Evolutionary conservation across 2,888 invertebrate species (phyloP).

Genomic region (Noctua comes): DNA sequence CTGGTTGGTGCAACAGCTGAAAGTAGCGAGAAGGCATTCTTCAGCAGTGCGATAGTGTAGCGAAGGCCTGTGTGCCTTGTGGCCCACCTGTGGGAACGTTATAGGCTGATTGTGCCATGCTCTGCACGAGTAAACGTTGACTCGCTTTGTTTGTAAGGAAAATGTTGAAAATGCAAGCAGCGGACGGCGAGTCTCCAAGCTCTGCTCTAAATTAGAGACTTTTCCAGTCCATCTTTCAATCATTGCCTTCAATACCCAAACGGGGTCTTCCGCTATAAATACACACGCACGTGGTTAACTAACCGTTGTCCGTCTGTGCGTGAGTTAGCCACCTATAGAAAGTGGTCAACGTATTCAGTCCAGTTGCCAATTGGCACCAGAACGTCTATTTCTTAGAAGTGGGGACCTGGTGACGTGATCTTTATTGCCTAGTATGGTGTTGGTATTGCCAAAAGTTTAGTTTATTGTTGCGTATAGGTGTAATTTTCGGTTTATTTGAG

Average conservation of each 20-base stretch:
- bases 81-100: no score
- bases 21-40: no score
- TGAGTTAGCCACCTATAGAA: slow-evolving; percentile 61
- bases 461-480: neutral
- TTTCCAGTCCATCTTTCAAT: neutral
- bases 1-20: no score
- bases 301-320: slow-evolving; percentile 40
- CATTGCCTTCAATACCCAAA: slow-evolving; percentile 9
- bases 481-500: neutral
- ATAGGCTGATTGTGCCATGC: no score
- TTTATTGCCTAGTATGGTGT: slow-evolving; percentile 58
- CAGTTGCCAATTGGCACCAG: slow-evolving; percentile 69
- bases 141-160: no score
- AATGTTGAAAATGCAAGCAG: no score
- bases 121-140: no score
- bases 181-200: neutral
- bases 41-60: no score
- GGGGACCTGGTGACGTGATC: slow-evolving; percentile 53
- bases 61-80: no score
- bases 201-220: neutral
- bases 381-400: slow-evolving; percentile 60
- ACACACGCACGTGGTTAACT: slow-evolving; percentile 17
- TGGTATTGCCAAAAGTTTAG: slow-evolving; percentile 28
- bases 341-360: slow-evolving; percentile 63
- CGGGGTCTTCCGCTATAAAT: slow-evolving; percentile 35